Evolutionary conservation across 2,113 vertebrate species (phyloP), one percentile per base, ranked within the genome.

Genomic region (Origma solitaria): DNA sequence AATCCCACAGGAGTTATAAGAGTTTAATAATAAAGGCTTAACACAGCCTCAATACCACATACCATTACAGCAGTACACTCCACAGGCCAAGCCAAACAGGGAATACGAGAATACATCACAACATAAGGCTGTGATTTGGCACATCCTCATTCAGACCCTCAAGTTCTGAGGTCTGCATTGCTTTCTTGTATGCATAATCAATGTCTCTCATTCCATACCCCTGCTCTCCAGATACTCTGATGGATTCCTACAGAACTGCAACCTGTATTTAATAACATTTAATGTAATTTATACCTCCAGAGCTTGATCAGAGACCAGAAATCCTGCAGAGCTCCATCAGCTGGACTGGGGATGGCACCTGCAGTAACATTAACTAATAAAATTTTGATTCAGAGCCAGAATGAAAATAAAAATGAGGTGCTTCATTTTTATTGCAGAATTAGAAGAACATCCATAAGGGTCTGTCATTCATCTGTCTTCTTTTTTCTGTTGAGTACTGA

Each of bases 1-100:
- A 24, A 50, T 95, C 96, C 88, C 93, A 80, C n/a, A 69, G 85
- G 92, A 84, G 54, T 95, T 94, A 42, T 93, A 93, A 83, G 78
- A 94, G 80, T 95, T 96, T 97, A 96, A 95, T 97, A 98, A 94
- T 94, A 94, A 91, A 93, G 72, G 73, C 69, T 95, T 94, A 95
- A 75, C 75, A 38, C 91, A 95, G 91, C 73, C 93, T 69, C 35
- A 19, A 28, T 89, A 92, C 83, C 84, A 81, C 88, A 96, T 91
- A 93, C 65, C 81, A 94, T 57, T 65, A 50, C 54, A 96, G 93
- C 25, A 92, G 93, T 76, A 85, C 5, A 11, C 92, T 82, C 53
- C 81, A 56, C 88, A 94, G 83, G 84, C 76, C 65, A 78, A 94
- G 84, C 65, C 92, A 95, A 95, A 70, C 45, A 66, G 86, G 68